These are phyloP conservation scores for Ormyrus labotus DNA, from an alignment of 2,888 invertebrate genomes.

Conservation along the genomic window DNA sequence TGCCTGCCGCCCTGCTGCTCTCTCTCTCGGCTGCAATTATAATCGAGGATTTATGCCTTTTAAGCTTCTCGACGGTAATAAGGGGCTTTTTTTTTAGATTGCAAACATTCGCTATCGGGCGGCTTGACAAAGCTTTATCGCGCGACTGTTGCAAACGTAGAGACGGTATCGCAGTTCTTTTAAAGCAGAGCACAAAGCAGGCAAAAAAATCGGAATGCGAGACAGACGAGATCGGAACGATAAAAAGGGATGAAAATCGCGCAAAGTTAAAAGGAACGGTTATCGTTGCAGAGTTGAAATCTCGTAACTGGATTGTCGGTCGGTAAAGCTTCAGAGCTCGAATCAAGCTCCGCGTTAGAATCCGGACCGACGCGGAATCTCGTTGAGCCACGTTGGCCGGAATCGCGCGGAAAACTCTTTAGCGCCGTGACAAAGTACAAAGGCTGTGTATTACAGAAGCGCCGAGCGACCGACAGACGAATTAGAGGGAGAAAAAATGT, in stretches of 20 bases:
- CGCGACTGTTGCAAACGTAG: too few species aligned
- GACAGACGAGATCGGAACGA: background rate
- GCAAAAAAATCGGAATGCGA: background rate
- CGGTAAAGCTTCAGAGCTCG: background rate
- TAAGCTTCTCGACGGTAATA: too few species aligned
- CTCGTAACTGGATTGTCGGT: slow-evolving; percentile 25
- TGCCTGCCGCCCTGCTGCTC: too few species aligned
- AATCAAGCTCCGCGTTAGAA: background rate
- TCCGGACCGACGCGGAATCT: slow-evolving; percentile 5
- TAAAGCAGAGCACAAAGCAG: background rate
- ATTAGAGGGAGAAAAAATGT: too few species aligned
- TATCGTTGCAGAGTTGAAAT: slow-evolving; percentile 28
- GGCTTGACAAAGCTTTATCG: too few species aligned
- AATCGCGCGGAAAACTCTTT: slow-evolving; percentile 30
- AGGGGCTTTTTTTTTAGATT: too few species aligned
- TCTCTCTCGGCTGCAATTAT: too few species aligned
- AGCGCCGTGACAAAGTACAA: background rate
- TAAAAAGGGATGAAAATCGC: too few species aligned
- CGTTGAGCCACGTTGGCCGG: background rate
- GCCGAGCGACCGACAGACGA: background rate
- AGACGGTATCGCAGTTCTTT: too few species aligned
- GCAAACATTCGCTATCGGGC: too few species aligned
- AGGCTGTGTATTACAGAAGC: background rate
- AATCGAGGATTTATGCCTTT: too few species aligned
- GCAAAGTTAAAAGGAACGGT: background rate